Base-by-base conservation (phyloP, 2,797 vertebrate genomes). In the Thaleichthys pacificus region DNA sequence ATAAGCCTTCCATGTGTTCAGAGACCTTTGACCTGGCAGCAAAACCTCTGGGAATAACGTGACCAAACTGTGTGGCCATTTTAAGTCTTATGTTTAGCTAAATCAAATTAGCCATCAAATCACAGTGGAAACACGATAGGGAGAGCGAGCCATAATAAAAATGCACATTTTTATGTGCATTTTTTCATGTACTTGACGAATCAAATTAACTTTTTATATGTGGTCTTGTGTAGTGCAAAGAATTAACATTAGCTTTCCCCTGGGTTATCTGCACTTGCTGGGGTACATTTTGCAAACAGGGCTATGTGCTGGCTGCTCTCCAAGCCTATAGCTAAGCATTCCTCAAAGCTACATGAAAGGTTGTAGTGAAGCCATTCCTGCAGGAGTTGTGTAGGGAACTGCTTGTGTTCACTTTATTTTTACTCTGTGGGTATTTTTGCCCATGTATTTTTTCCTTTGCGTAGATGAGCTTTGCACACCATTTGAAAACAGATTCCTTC, bases 351-450 rank as follows among this genome's bases (percentile, higher is more conserved):
- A 2, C 42, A 47, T 47, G 42, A 14, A 12, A 14, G 9, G 9
- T 47, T 47, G 42, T 77, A 80, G 56, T 61, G 14, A 64, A 70
- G 60, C 64, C 70, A 80, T 61, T 63, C 51, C 51, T 78, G 68
- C 81, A 79, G 80, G 82, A 88, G 89, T 74, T 82, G 49, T 56
- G 49, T 42, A 60, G 1, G 30, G 66, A 17, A 58, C 42, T 68
- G 62, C 77, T 72, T 54, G 57, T 21, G 70, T 66, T 63, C 0
- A 51, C 69, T 80, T 75, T 89, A 91, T 91, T 91, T 90, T 87
- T 82, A 80, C 77, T 54, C 3, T 66, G 42, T 11, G 42, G 66
- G 78, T 89, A 89, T 90, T 89, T 90, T 87, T 83, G 78, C 70
- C 77, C 1, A n/a, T 65, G 54, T 77, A 88, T 89, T 85, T 86